Base-by-base conservation (phyloP, 2,113 vertebrate species). In the Monopterus albus region DNA sequence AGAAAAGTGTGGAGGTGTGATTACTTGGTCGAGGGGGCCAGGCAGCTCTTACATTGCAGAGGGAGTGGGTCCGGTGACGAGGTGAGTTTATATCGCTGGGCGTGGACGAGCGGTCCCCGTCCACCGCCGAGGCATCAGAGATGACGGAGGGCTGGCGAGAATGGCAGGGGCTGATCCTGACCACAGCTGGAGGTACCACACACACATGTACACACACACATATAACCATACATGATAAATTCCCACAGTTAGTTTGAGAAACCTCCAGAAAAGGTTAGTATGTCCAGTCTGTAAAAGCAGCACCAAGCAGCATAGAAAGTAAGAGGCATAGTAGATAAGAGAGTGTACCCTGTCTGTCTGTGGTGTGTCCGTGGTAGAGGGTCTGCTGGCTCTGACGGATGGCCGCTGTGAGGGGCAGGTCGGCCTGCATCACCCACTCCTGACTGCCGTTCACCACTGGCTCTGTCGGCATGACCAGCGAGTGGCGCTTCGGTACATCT, bases 381-480 rank as follows among this genome's bases (percentile, higher is more conserved):
- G 96, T 98, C 93, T 99, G 98, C 75, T 99, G 98, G 90, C 97
- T 98, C 92, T 99, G 98, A 36, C 98, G 94, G 90, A 98, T 98
- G 91, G 98, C 98, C 0, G 98, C 98, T 0, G 98, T 99, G 80
- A 99, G 95, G 0, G 98, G 98, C 63, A 98, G 95, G 91, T 99
- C 98, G 0, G 96, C 95, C 73, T 99, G 96, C 92, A 97, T 96
- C 91, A 98, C 98, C 98, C 98, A 99, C 91, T 99, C 98, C 94
- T 99, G 98, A 88, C 96, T 99, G 88, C 98, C 98, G 0, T 99
- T 99, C 74, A 99, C 91, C 91, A 99, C 94, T 0, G 96, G 95
- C 90, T 99, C 98, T 0, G 94, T 92, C 0, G 96, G 95, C 95
- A 98, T 96, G 86, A 95, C 96, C 67, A 99, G 57, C 0, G 98